Evolutionary conservation across 2,113 vertebrate species (phyloP).

Genomic region (Ceyx cyanopectus): DNA sequence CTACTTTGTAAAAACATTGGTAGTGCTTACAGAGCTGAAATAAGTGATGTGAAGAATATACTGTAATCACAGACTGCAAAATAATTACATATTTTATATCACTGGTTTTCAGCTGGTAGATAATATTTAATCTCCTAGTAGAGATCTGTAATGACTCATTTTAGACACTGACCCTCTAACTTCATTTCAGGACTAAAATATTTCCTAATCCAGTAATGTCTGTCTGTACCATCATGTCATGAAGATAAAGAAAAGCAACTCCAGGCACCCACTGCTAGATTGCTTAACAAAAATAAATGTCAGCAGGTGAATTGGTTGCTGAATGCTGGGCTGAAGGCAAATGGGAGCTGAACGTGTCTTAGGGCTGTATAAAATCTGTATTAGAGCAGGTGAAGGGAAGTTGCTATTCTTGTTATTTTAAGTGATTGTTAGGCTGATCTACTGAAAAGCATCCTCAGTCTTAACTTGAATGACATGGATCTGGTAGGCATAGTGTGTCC

Average conservation of each 20-base stretch:
- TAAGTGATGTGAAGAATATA: conserved; percentile 1
- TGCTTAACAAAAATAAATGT: conserved; percentile 56
- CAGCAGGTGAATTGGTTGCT: conserved; percentile 37
- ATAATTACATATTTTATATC: conserved; percentile 58
- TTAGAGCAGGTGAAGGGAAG: conserved; percentile 55
- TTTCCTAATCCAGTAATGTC: conserved; percentile 64
- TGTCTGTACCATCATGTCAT: conserved; percentile 26
- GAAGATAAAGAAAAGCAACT: conserved; percentile 55
- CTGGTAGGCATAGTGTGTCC: conserved; percentile 28
- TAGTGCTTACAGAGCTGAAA: not conserved
- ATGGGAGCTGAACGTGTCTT: not conserved
- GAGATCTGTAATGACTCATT: conserved; percentile 57
- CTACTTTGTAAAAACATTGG: not conserved
- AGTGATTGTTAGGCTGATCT: conserved; percentile 33
- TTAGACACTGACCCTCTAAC: conserved; percentile 66
- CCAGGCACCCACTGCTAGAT: conserved; percentile 24
- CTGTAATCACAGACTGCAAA: conserved; percentile 27
- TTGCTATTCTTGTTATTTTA: conserved; percentile 65
- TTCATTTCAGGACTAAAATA: conserved; percentile 64
- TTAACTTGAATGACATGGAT: conserved; percentile 60
- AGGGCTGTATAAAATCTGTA: not conserved
- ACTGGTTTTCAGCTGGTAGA: conserved; percentile 37
- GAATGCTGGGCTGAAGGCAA: conserved; percentile 29
- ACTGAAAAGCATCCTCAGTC: conserved; percentile 17
- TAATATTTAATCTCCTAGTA: conserved; percentile 58